Evolutionary conservation across 1,140 invertebrate species (phyloP).

Genomic region (Ips nitidus): DNA sequence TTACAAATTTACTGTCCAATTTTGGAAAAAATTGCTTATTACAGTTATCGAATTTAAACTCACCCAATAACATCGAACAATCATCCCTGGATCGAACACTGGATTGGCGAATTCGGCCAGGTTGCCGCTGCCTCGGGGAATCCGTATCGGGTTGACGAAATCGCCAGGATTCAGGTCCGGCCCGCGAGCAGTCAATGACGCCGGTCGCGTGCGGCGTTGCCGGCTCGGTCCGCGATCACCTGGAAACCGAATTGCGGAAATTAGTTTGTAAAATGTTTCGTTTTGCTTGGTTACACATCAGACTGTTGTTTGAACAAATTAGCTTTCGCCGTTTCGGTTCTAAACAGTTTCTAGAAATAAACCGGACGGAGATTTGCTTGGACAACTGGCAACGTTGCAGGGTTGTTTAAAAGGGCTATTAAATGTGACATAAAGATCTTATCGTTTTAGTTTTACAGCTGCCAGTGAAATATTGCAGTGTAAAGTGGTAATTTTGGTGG

Average conservation of each 20-base stretch:
- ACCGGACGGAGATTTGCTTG: too few relatives aligned
- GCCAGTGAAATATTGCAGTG: too few relatives aligned
- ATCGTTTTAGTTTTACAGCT: too few relatives aligned
- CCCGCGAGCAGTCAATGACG: conserved; percentile 16
- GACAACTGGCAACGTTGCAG: too few relatives aligned
- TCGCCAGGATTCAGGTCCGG: conserved; percentile 11
- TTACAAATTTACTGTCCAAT: too few relatives aligned
- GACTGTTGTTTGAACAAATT: background rate
- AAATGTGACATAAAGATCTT: too few relatives aligned
- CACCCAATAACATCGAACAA: conserved; percentile 25
- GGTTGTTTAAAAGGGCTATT: too few relatives aligned
- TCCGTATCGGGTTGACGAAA: conserved; percentile 2
- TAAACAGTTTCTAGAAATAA: too few relatives aligned
- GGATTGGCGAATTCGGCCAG: conserved; percentile 10
- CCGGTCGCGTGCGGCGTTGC: conserved; percentile 7
- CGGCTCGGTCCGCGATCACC: conserved; percentile 8
- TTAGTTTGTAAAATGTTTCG: background rate
- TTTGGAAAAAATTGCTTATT: background rate
- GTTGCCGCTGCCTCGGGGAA: conserved; percentile 7
- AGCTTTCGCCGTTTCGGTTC: background rate
- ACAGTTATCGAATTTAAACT: conserved; percentile 2
- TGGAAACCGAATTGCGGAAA: conserved; percentile 14
- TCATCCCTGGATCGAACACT: conserved; percentile 3
- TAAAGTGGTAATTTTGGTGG: background rate
- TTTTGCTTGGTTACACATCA: conserved; percentile 11